phyloP scores from a whole-genome alignment of 2,888 invertebrate species.

The Macrosoma leucophasiata region DNA sequence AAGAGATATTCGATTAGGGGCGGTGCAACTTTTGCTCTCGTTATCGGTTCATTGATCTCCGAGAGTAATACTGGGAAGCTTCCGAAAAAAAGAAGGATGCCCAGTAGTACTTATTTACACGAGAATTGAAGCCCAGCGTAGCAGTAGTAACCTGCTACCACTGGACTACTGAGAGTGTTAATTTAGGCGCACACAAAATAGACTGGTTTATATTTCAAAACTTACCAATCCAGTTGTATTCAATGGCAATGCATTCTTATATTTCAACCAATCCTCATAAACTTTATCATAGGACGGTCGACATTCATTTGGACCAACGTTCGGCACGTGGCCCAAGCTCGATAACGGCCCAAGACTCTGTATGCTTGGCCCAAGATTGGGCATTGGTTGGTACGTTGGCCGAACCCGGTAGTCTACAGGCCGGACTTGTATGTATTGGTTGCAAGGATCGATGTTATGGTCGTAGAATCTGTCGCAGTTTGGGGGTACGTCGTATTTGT shows the following conservation, averaged over 20 bases:
- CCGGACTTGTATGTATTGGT: constrained; percentile 55
- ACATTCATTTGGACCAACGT: constrained; percentile 50
- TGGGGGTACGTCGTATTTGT: constrained; percentile 55
- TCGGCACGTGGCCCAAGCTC: constrained; percentile 37
- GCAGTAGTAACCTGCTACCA: no score
- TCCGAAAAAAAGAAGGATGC: no score
- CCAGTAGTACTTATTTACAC: no score
- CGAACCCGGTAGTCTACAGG: constrained; percentile 53
- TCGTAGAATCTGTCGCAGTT: constrained; percentile 55
- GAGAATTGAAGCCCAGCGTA: no score
- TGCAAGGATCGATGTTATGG: constrained; percentile 53
- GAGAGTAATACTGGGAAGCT: no score
- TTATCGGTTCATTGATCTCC: no score
- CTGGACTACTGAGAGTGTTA: no score
- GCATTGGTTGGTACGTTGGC: constrained; percentile 42
- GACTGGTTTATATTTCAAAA: no score
- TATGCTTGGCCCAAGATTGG: constrained; percentile 47
- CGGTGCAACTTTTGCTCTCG: no score
- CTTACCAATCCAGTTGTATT: constrained; percentile 65
- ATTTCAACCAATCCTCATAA: constrained; percentile 74
- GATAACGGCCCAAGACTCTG: constrained; percentile 45
- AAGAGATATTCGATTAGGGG: no score
- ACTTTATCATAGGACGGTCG: constrained; percentile 61
- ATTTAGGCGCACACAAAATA: no score
- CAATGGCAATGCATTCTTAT: constrained; percentile 64